These are phyloP conservation scores for Himalopsyche japonica DNA, from an alignment of 2,888 invertebrate genomes.

Conservation along the genomic window DNA sequence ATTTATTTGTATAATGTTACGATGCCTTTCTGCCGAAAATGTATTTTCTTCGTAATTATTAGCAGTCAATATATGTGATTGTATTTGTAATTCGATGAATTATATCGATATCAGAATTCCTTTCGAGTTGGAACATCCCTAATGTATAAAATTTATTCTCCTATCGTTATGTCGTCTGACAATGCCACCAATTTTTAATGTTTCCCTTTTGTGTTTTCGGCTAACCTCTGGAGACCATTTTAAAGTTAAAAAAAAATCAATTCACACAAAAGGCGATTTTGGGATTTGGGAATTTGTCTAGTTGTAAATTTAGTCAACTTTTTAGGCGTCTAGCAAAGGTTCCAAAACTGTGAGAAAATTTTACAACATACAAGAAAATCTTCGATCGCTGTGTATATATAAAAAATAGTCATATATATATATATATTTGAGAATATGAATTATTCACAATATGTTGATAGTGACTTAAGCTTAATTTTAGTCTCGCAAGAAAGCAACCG, in stretches of 20 bases:
- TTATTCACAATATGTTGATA: no score
- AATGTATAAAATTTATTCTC: neutral
- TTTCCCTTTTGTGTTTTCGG: neutral
- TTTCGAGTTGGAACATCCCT: neutral
- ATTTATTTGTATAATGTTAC: no score
- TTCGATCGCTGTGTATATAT: no score
- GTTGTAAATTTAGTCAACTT: neutral
- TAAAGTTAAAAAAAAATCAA: neutral
- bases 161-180: neutral
- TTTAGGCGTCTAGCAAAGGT: neutral
- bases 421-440: no score
- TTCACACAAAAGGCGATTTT: neutral
- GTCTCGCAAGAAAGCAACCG: no score
- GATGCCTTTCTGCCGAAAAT: no score
- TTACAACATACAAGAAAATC: no score
- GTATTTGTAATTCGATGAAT: no score
- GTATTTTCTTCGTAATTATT: no score
- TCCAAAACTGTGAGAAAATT: neutral
- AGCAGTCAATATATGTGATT: no score
- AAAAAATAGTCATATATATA: no score
- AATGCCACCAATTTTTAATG: neutral
- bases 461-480: no score
- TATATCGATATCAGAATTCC: neutral
- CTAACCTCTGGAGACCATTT: neutral
- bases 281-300: neutral